Evolutionary conservation across 2,797 vertebrate species (phyloP).

Genomic region (Clarias fuscus): DNA sequence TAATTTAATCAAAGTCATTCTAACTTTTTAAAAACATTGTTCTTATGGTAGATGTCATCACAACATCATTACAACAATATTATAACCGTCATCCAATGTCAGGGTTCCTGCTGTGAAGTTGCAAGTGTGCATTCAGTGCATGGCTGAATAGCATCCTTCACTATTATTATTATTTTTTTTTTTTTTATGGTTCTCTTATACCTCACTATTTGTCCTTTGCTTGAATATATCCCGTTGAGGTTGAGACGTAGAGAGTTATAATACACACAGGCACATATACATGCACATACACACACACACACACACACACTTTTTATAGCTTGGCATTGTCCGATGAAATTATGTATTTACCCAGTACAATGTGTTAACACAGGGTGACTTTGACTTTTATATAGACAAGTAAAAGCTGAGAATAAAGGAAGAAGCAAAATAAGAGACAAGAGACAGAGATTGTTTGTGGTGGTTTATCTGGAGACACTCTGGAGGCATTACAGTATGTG

Average conservation of each 20-base stretch:
- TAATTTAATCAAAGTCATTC: too few species aligned
- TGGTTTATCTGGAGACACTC: constrained; percentile 59
- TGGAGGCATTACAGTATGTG: constrained; percentile 44
- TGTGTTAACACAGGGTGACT: neutral
- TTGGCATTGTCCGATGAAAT: constrained; percentile 22
- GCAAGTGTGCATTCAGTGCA: neutral
- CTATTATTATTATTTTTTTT: too few species aligned
- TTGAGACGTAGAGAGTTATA: constrained; percentile 21
- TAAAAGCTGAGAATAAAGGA: constrained; percentile 5
- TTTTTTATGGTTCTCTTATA: neutral
- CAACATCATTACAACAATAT: too few species aligned
- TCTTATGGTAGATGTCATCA: too few species aligned
- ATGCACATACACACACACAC: neutral
- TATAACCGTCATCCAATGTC: too few species aligned
- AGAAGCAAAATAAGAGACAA: neutral
- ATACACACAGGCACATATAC: neutral
- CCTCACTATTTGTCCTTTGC: neutral
- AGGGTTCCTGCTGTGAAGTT: neutral
- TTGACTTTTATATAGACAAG: neutral
- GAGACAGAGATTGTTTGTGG: neutral
- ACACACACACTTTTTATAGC: constrained; percentile 8
- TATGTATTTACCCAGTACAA: constrained; percentile 14
- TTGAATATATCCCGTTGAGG: constrained; percentile 11
- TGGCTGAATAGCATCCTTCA: neutral
- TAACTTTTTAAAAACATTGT: too few species aligned